These are phyloP conservation scores for Erpobdella octoculata DNA, from an alignment of 2,888 invertebrate genomes.

Conservation along the genomic window DNA sequence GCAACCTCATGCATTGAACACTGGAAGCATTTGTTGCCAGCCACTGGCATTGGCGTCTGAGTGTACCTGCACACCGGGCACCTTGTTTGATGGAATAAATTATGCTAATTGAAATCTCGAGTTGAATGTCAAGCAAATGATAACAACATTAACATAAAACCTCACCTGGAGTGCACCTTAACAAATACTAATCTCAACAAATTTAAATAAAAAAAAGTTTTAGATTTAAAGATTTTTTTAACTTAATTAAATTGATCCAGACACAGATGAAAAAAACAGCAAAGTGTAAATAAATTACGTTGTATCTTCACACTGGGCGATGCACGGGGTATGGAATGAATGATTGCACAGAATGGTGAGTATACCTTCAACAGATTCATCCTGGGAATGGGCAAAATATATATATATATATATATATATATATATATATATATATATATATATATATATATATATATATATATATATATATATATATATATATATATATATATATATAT, in stretches of 20 bases:
- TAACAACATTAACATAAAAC: neutral
- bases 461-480: no score
- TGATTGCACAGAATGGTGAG: slow-evolving; percentile 96
- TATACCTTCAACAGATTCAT: slow-evolving; percentile 94
- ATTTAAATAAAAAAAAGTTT: no score
- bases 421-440: no score
- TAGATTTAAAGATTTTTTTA: no score
- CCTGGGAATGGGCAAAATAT: no score
- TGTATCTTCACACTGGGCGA: slow-evolving; percentile 91
- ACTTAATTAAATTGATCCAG: no score
- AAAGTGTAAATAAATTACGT: no score
- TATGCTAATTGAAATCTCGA: neutral
- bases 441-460: no score
- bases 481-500: no score
- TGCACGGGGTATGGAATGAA: slow-evolving; percentile 88
- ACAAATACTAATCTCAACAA: no score
- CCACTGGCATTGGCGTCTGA: slow-evolving; percentile 72
- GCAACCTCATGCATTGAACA: slow-evolving; percentile 58
- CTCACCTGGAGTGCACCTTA: neutral
- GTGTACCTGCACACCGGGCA: slow-evolving; percentile 93
- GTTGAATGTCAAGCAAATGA: neutral
- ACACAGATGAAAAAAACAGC: no score
- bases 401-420: no score
- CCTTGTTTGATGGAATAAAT: slow-evolving; percentile 54
- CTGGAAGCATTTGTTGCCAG: slow-evolving; percentile 64